A percentile compares a stretch with the other conserved stretches of the same genome.
These are phyloP conservation scores for Macrotrachela quadricornifera DNA, from an alignment of 1,140 invertebrate genomes.

Conservation along the genomic window DNA sequence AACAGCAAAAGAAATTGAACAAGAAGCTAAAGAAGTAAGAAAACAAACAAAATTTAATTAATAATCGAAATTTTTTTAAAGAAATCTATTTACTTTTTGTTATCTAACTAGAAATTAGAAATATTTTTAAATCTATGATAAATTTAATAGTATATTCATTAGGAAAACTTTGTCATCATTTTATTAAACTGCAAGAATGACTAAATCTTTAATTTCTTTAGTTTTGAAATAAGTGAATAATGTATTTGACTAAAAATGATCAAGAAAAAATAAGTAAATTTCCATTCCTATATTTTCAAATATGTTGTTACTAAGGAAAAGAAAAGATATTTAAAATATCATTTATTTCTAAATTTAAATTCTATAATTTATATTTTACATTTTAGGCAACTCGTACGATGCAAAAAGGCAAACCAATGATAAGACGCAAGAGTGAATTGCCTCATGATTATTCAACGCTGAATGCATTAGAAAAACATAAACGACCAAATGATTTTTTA, in stretches of 20 bases:
- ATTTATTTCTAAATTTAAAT: background rate
- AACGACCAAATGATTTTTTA: constrained; percentile 44
- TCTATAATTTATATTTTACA: constrained; percentile 9
- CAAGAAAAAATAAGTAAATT: too few relatives aligned
- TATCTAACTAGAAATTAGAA: background rate
- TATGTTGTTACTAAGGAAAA: too few relatives aligned
- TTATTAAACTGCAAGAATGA: background rate
- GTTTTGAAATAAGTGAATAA: background rate
- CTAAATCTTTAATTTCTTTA: background rate
- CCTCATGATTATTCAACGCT: constrained; percentile 71
- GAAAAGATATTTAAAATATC: constrained; percentile 18
- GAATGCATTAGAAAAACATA: constrained; percentile 68
- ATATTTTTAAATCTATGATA: background rate
- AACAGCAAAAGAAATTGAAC: constrained; percentile 52
- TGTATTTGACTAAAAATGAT: too few relatives aligned
- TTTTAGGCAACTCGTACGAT: constrained; percentile 33
- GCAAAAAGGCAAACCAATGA: constrained; percentile 55
- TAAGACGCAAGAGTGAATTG: constrained; percentile 76
- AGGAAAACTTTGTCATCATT: background rate
- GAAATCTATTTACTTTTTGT: background rate
- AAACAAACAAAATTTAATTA: background rate
- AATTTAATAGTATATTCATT: background rate
- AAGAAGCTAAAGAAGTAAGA: constrained; percentile 50
- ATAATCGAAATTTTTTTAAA: background rate
- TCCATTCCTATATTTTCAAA: too few relatives aligned